Evolutionary conservation across 1,140 invertebrate genomes (phyloP), one percentile per base, ranked within the genome.

Genomic region (Heliconius eleuchia): DNA sequence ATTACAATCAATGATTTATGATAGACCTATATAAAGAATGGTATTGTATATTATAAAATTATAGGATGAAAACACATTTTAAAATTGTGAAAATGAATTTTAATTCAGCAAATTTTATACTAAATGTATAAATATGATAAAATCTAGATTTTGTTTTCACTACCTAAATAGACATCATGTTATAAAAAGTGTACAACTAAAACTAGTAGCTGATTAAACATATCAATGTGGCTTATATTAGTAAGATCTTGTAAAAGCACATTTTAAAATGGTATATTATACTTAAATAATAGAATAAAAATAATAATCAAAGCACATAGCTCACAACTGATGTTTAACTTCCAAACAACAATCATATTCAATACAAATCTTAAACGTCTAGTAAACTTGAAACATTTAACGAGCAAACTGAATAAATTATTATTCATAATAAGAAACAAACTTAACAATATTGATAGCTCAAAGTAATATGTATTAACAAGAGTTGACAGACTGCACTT

Each of bases 161-260:
- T 94, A 93, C 91, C 92, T 93, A 93, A 91, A 92, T 93, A 93
- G 92, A 92, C 91, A 94, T 93, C 91, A 93, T 94, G 92, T 94
- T 93, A 93, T 93, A 94, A 94, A 94, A 94, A 94, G 93, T 94
- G 93, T 94, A 94, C 92, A 93, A 94, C 93, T 94, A 94, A 93
- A 90, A 89, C 93, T 94, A 94, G 87, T 92, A 94, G 92, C 92
- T 93, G 93, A 93, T 93, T 93, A 93, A 92, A 93, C 92, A 93
- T 93, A 91, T 93, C 91, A 91, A 90, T 91, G 92, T 93, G 91
- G 91, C 92, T 92, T 94, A 93, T 88, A 92, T 89, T 92, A 93
- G 87, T 93, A 90, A 94, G 92, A 93, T 94, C 92, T 94, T 92
- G 88, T 94, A 92, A 92, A 94, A 94, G 93, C 93, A 94, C 92